These are phyloP conservation scores for Tachina fera DNA, from an alignment of 2,888 invertebrate genomes.

Conservation along the genomic window DNA sequence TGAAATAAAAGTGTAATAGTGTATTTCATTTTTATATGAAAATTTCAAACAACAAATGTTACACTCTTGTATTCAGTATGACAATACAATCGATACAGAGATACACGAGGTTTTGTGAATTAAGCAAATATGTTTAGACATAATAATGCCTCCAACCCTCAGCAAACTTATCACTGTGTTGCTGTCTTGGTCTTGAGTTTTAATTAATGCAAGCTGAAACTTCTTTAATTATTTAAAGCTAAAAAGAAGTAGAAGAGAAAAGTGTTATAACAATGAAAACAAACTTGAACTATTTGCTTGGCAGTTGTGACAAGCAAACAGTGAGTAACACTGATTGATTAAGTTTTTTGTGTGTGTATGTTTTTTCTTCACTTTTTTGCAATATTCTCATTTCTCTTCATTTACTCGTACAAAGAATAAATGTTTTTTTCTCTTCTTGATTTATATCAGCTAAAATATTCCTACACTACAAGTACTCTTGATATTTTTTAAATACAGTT, in stretches of 20 bases:
- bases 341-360: conserved; percentile 51
- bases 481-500: background rate
- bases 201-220: no score
- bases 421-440: conserved; percentile 28
- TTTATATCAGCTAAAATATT: conserved; percentile 34
- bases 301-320: conserved; percentile 61
- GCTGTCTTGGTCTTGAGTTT: no score
- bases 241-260: background rate
- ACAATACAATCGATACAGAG: no score
- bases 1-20: no score
- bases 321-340: conserved; percentile 66
- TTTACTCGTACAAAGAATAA: conserved; percentile 32
- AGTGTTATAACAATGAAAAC: conserved; percentile 1
- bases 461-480: background rate
- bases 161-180: no score
- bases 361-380: background rate
- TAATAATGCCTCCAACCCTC: no score
- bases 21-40: no score
- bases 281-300: conserved; percentile 54
- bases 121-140: no score
- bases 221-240: background rate
- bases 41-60: no score
- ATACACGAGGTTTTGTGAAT: no score
- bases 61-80: no score
- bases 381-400: conserved; percentile 46